These are phyloP conservation scores for Schizopygopsis pylzovi DNA, from an alignment of 2,797 vertebrate genomes.

Conservation along the genomic window DNA sequence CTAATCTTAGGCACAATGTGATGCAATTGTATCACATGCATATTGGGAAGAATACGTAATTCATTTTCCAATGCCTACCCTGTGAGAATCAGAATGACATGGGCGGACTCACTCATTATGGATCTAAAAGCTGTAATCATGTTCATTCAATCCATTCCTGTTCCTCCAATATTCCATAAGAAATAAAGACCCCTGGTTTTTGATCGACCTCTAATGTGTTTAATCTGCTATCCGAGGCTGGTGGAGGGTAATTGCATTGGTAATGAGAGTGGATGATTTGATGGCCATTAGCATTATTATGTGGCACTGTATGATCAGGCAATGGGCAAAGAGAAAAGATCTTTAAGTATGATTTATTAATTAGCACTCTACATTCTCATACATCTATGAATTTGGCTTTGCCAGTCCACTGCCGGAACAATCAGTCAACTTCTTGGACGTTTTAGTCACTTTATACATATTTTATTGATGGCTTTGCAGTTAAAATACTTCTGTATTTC, in stretches of 20 bases:
- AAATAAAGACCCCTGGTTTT: slow-evolving; percentile 53
- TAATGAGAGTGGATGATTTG: slow-evolving; percentile 68
- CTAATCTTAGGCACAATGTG: background rate
- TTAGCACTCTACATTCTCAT: slow-evolving; percentile 14
- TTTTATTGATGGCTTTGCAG: background rate
- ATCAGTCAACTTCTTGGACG: background rate
- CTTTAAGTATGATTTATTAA: slow-evolving; percentile 27
- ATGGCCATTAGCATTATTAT: slow-evolving; percentile 29
- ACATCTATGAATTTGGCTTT: background rate
- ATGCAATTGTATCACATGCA: background rate
- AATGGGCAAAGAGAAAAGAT: slow-evolving; percentile 10
- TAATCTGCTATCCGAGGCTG: slow-evolving; percentile 66
- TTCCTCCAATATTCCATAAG: slow-evolving; percentile 34
- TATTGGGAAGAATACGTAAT: background rate
- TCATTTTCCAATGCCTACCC: background rate
- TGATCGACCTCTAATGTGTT: slow-evolving; percentile 58
- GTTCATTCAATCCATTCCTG: slow-evolving; percentile 33
- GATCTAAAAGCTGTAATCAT: slow-evolving; percentile 49
- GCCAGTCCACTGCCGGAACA: background rate
- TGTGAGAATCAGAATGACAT: slow-evolving; percentile 4
- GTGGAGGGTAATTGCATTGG: slow-evolving; percentile 65
- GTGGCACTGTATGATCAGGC: slow-evolving; percentile 16
- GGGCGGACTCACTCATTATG: slow-evolving; percentile 20
- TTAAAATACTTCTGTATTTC: background rate
- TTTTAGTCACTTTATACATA: background rate